Base-by-base conservation (phyloP, 2,797 vertebrate species). In the Danio kyathit region DNA sequence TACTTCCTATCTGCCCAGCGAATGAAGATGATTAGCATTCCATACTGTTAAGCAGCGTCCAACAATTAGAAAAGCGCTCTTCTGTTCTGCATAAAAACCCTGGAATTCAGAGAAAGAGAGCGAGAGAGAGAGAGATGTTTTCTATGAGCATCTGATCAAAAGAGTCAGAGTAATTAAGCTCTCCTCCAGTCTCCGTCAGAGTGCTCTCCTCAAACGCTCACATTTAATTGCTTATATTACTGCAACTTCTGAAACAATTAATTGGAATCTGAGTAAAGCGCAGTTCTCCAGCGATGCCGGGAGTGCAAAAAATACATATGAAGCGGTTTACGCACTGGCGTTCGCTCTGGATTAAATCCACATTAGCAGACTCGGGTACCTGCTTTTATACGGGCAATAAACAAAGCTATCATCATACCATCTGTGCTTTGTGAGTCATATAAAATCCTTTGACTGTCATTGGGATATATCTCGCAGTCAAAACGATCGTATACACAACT, bases 131-230 rank as follows among this genome's bases (percentile, higher is more conserved):
- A 77, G 17, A 82, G 57, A 84, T 63, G 85, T 79, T 75, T 76
- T 80, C 80, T 81, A 72, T 87, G 83, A 85, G 78, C 64, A 80
- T 86, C 84, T 87, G 83, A 90, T 89, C 81, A 89, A 84, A 87
- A 79, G 52, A 76, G 61, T 41, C n/a, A 64, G 66, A 66, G 79
- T 87, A 87, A 86, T 85, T 74, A 83, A 84, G 75, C 57, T 84
- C 79, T 78, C 67, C 75, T 66, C 59, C 71, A 69, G 77, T 87
- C 79, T 84, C 52, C 48, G 59, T 54, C 19, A 78, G 66, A 85
- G 79, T 80, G 61, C 52, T 46, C 79, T 69, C 51, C 61, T 75
- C 59, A 83, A 70, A 84, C 52, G 46, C 72, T 29, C 43, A 82
- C 21, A 63, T 84, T 67, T 79, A 82, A 86, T 76, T 84, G 74